Percentiles rank a stretch among this genome's conserved stretches.
Evolutionary conservation across 2,888 invertebrate species (phyloP).

Genomic region (Stramonita haemastoma): DNA sequence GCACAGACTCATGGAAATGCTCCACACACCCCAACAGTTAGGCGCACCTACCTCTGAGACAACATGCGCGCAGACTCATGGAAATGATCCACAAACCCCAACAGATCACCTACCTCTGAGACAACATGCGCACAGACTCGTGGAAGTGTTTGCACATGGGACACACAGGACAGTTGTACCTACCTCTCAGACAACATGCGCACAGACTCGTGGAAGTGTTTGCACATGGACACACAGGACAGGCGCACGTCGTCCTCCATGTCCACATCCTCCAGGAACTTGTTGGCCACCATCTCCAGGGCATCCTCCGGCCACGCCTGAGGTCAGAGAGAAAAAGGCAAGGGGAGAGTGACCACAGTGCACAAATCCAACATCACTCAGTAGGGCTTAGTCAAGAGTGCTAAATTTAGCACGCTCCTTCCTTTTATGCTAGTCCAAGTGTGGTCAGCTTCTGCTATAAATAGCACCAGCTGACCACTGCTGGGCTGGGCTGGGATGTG

Average conservation of each 20-base stretch:
- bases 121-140: slow-evolving; percentile 74
- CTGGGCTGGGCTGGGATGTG: no score
- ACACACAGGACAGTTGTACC: slow-evolving; percentile 63
- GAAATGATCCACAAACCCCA: slow-evolving; percentile 77
- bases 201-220: slow-evolving; percentile 77
- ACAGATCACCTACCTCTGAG: slow-evolving; percentile 71
- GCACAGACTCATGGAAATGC: slow-evolving; percentile 77
- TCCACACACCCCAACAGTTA: no score
- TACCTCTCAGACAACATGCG: slow-evolving; percentile 73
- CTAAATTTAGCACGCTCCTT: no score
- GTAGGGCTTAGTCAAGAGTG: no score
- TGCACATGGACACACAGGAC: slow-evolving; percentile 75
- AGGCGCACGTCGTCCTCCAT: slow-evolving; percentile 65
- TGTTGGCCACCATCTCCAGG: slow-evolving; percentile 78
- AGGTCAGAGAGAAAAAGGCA: slow-evolving; percentile 10
- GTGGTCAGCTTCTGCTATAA: no score
- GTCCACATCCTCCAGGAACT: slow-evolving; percentile 77
- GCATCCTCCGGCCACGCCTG: slow-evolving; percentile 79
- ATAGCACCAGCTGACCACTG: no score
- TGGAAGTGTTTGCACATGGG: slow-evolving; percentile 78
- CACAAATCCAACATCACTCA: no score
- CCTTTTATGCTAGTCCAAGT: no score
- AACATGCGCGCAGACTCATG: slow-evolving; percentile 75
- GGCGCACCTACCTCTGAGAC: slow-evolving; percentile 73
- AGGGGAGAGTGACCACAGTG: no score